Conservation (phyloP, 2,797 vertebrate species). For the Esox masquinongy region DNA sequence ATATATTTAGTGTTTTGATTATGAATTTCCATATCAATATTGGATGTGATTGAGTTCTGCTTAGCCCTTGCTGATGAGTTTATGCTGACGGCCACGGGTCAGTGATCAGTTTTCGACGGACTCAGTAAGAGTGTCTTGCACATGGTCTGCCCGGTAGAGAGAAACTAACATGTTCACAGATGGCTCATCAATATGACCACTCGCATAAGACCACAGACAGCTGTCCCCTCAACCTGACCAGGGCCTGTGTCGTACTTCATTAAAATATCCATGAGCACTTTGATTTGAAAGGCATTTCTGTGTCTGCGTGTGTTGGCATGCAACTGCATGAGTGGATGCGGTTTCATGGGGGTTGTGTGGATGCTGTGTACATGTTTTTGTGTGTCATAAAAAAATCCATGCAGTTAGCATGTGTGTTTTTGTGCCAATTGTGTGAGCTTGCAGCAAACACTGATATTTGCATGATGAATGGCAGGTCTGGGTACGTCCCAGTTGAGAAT, state of each 20-base stretch:
- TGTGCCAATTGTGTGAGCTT: background rate
- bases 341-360: background rate
- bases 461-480: background rate
- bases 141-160: background rate
- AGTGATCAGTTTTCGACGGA: constrained; percentile 23
- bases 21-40: background rate
- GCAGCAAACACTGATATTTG: background rate
- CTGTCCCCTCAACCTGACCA: background rate
- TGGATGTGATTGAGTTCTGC: background rate
- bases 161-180: background rate
- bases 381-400: background rate
- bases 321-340: background rate
- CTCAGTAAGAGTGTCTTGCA: background rate
- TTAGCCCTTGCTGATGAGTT: background rate
- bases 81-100: background rate
- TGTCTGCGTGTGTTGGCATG: background rate
- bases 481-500: background rate
- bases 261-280: background rate
- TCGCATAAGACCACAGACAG: background rate
- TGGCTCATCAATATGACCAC: constrained; percentile 2
- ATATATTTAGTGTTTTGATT: background rate
- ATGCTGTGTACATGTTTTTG: background rate
- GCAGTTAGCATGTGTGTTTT: background rate
- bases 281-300: background rate
- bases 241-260: background rate